Evolutionary conservation across 2,888 invertebrate genomes (phyloP), one percentile per base, ranked within the genome.

Genomic region (Nomada fabriciana): DNA sequence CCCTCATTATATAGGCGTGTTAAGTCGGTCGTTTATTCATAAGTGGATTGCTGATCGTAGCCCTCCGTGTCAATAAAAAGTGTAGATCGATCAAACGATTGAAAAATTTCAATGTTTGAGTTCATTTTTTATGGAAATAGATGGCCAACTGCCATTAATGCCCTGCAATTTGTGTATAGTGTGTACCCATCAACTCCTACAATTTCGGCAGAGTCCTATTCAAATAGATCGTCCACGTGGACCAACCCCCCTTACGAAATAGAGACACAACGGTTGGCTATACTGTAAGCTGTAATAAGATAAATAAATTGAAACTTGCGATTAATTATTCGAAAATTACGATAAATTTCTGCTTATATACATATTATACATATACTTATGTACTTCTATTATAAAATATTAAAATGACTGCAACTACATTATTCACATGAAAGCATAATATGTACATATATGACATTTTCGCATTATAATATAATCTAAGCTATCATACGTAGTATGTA

Each of bases 171-270:
- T 70, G 59, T 43, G 69, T 70, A 50, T 47, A 47, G 36, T 36
- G 36, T 36, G 7, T 36, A 36, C 20, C 59, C 36, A 29, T 20
- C 15, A 29, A 29, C 47, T 59, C 59, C 70, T 60, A 50, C 47
- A 60, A 68, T 68, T 60, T 70, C 59, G 29, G 9, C 47, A 59
- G 29, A 59, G 29, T 60, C 59, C 70, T 60, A 70, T 70, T 59
- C 59, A 70, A 70, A 70, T 47, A 60, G 59, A 47, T 50, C 25
- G 25, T 25, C 59, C 25, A 52, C 15, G 52, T 52, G 23, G 23
- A 15, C 13, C 20, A n/a, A n/a, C n/a, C 3, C 43, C 57, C 69
- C 43, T 29, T n/a, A n/a, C 36, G 57, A 69, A 69, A 69, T 25
- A 47, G 69, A 69, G 69, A 69, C 18, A 43, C 10, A 25, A 57